These are phyloP conservation scores for Diadegma fenestrale DNA, from an alignment of 2,888 invertebrate genomes.

Conservation along the genomic window DNA sequence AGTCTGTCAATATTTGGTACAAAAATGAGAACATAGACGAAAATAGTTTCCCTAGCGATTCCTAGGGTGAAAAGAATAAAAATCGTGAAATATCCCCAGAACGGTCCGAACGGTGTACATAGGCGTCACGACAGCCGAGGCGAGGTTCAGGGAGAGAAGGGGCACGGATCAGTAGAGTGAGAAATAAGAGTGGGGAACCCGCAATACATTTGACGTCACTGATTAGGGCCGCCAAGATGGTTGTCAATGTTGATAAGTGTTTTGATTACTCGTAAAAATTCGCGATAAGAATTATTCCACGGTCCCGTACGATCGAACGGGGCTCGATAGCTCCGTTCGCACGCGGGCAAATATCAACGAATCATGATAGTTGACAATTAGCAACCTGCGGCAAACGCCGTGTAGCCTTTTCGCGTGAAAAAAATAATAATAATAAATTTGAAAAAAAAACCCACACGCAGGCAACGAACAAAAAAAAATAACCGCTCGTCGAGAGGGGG, in stretches of 20 bases:
- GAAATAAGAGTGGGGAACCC: constrained; percentile 6
- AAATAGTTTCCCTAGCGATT: no score
- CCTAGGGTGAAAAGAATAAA: no score
- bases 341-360: constrained; percentile 45
- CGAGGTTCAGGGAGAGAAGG: not conserved
- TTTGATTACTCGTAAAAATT: constrained; percentile 73
- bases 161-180: not conserved
- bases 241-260: constrained; percentile 83
- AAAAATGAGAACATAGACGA: no score
- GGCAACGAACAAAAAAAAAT: constrained; percentile 20
- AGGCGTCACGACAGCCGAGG: not conserved
- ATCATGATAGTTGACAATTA: constrained; percentile 53
- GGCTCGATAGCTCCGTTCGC: constrained; percentile 54
- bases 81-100: no score
- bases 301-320: constrained; percentile 55
- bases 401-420: constrained; percentile 26
- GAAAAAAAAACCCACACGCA: not conserved
- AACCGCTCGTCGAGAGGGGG: not conserved
- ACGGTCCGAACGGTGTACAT: not conserved
- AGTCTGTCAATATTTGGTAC: no score
- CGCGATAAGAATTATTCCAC: constrained; percentile 54
- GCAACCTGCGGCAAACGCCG: constrained; percentile 51
- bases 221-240: constrained; percentile 82
- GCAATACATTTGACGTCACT: constrained; percentile 71
- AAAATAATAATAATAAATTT: no score